These are phyloP conservation scores for Standfussiana lucernea DNA, from an alignment of 2,888 invertebrate species.

Conservation along the genomic window DNA sequence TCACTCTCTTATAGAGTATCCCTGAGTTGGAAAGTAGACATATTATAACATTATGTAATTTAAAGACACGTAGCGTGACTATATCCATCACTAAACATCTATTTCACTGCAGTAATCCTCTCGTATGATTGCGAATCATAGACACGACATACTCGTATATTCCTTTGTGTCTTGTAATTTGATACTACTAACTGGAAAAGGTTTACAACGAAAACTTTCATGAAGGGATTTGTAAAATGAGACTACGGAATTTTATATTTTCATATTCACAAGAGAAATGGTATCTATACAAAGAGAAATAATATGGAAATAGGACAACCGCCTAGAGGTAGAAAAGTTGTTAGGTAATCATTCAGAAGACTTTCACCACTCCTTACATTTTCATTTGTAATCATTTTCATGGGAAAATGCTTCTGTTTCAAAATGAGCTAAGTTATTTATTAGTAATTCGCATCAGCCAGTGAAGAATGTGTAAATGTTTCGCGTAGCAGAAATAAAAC, in stretches of 20 bases:
- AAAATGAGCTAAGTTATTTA: not conserved
- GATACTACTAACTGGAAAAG: not conserved
- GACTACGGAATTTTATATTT: not conserved
- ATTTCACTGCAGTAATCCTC: not conserved
- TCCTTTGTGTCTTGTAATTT: not conserved
- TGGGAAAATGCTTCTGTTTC: not conserved
- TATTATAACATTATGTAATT: not conserved
- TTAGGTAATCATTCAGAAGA: not conserved
- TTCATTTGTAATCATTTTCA: not conserved
- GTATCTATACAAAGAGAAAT: not conserved
- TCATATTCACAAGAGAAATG: not conserved
- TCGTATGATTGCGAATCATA: constrained; percentile 12
- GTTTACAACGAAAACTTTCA: not conserved
- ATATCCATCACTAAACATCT: not conserved
- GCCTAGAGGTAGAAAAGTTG: not conserved
- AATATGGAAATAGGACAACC: not conserved
- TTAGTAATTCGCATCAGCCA: constrained; percentile 50
- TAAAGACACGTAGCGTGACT: not conserved
- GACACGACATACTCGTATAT: not conserved
- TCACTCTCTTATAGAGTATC: too few relatives aligned
- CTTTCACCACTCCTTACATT: not conserved
- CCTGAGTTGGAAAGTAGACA: not conserved
- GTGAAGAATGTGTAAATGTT: constrained; percentile 11
- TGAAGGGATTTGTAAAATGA: not conserved
- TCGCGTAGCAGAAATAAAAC: constrained; percentile 43